phyloP scores from a whole-genome alignment of 2,888 invertebrate genomes.

The Liposcelis brunnea region DNA sequence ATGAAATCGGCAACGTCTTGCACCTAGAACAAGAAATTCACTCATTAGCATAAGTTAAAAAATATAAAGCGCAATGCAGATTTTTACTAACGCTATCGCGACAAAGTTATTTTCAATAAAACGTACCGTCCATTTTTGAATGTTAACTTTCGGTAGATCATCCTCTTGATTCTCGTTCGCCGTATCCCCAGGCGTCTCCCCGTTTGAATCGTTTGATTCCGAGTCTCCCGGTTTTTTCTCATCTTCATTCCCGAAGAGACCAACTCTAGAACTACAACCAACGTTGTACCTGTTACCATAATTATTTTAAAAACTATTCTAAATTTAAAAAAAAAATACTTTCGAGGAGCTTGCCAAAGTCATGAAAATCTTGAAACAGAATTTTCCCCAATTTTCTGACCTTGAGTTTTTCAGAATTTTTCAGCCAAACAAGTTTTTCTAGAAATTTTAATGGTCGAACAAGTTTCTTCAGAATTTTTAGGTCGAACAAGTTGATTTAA shows the following conservation, averaged over 20 bases:
- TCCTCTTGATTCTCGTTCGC: slow-evolving; percentile 20
- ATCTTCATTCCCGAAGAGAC: slow-evolving; percentile 24
- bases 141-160: slow-evolving; percentile 35
- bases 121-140: slow-evolving; percentile 46
- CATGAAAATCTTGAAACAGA: no score
- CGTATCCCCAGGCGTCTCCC: slow-evolving; percentile 19
- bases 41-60: slow-evolving; percentile 3
- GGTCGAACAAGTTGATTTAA: no score
- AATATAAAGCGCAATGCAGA: background rate
- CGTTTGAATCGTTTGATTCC: slow-evolving; percentile 20
- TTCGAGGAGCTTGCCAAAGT: no score
- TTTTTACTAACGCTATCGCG: background rate
- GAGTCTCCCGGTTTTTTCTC: slow-evolving; percentile 26
- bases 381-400: no score
- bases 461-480: no score
- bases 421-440: no score
- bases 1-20: slow-evolving; percentile 38
- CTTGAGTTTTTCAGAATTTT: no score
- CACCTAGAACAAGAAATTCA: slow-evolving; percentile 18
- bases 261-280: slow-evolving; percentile 24
- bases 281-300: slow-evolving; percentile 24
- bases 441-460: no score
- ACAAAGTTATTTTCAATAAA: slow-evolving; percentile 6
- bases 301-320: no score
- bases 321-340: no score